Percentiles rank a stretch among this genome's conserved stretches.
Evolutionary conservation across 2,113 vertebrate species (phyloP).

Genomic region (Cynoglossus semilaevis): DNA sequence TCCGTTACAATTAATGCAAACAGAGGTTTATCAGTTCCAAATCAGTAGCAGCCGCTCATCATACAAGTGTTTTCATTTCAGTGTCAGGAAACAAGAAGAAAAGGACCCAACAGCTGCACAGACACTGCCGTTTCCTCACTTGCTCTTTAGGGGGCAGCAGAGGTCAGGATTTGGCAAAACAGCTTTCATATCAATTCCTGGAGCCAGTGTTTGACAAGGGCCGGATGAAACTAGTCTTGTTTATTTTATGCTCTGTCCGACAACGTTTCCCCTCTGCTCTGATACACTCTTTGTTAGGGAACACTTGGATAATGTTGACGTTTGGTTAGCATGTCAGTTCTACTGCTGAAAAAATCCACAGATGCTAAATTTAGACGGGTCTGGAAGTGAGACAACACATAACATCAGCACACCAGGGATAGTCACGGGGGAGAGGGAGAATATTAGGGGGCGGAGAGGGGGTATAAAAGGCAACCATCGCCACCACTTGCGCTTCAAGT

Average conservation of each 20-base stretch:
- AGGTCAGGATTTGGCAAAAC: slow-evolving; percentile 68
- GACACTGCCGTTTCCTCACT: slow-evolving; percentile 32
- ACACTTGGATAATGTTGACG: not conserved
- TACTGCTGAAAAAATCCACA: slow-evolving; percentile 45
- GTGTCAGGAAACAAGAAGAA: slow-evolving; percentile 29
- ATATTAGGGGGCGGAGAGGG: slow-evolving; percentile 11
- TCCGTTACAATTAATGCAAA: slow-evolving; percentile 61
- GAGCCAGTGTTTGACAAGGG: slow-evolving; percentile 58
- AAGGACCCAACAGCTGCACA: slow-evolving; percentile 31
- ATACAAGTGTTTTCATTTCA: slow-evolving; percentile 40
- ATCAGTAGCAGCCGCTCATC: slow-evolving; percentile 45
- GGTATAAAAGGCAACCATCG: not conserved
- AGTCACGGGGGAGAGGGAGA: slow-evolving; percentile 5
- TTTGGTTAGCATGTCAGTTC: slow-evolving; percentile 30
- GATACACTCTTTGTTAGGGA: slow-evolving; percentile 31
- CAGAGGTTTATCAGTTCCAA: slow-evolving; percentile 52
- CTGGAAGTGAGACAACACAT: slow-evolving; percentile 59
- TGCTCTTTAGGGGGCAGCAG: slow-evolving; percentile 75
- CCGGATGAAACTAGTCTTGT: slow-evolving; percentile 64
- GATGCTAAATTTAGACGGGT: slow-evolving; percentile 69
- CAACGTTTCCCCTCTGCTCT: slow-evolving; percentile 12
- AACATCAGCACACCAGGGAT: slow-evolving; percentile 58
- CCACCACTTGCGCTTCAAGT: slow-evolving; percentile 65
- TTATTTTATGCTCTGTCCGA: slow-evolving; percentile 54
- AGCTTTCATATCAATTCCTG: slow-evolving; percentile 66